Evolutionary conservation across 2,888 invertebrate species (phyloP).

Genomic region (Erannis defoliaria): DNA sequence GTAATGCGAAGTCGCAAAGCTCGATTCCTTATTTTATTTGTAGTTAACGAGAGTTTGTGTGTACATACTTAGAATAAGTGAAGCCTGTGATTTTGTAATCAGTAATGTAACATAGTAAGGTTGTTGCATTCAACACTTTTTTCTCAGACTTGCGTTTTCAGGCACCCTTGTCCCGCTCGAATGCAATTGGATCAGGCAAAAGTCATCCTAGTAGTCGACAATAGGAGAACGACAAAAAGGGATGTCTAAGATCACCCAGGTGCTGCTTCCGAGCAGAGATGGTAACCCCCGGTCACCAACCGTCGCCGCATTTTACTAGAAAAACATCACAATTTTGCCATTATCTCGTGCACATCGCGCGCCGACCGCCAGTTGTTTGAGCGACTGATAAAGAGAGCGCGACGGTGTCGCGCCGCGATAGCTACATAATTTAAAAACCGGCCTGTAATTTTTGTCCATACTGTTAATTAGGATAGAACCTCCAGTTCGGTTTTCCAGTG

Average conservation of each 20-base stretch:
- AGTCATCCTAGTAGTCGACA: neutral
- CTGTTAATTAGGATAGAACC: conserved; percentile 78
- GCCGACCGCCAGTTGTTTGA: conserved; percentile 63
- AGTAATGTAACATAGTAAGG: conserved; percentile 69
- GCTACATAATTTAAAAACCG: conserved; percentile 66
- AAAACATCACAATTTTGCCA: conserved; percentile 86
- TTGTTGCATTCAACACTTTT: conserved; percentile 66
- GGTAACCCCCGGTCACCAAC: conserved; percentile 34
- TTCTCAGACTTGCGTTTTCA: conserved; percentile 49
- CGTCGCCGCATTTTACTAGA: conserved; percentile 62
- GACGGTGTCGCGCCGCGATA: conserved; percentile 73
- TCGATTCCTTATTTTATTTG: conserved; percentile 75
- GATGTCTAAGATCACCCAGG: conserved; percentile 42
- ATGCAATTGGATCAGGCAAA: conserved; percentile 35
- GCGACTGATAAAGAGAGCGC: conserved; percentile 81
- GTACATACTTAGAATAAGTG: conserved; percentile 84
- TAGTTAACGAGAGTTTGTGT: conserved; percentile 81
- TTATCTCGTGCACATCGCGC: conserved; percentile 75
- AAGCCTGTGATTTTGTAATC: conserved; percentile 80
- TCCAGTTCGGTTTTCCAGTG: conserved; percentile 79
- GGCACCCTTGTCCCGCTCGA: conserved; percentile 38
- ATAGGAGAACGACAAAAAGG: conserved; percentile 11
- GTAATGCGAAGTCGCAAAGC: conserved; percentile 78
- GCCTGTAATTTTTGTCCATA: conserved; percentile 82
- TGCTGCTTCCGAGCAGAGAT: conserved; percentile 48